A percentile compares a stretch with the other conserved stretches of the same genome.
Evolutionary conservation across 2,888 invertebrate species (phyloP).

Genomic region (Pediacus dermestoides): DNA sequence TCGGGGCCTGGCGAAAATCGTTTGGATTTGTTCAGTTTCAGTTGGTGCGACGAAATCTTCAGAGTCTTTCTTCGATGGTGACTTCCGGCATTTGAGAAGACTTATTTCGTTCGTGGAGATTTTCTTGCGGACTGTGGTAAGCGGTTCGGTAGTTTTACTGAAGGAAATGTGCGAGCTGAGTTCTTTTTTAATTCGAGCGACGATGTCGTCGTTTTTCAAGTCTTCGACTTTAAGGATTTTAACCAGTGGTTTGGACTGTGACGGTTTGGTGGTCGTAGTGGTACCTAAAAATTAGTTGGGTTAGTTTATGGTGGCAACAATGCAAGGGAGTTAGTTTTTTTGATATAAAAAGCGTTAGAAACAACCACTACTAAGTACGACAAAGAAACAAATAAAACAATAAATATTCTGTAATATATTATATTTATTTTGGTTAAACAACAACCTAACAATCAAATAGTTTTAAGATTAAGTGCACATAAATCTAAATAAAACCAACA

Average conservation of each 20-base stretch:
- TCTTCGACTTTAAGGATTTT: slow-evolving; percentile 38
- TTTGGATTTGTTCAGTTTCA: not conserved
- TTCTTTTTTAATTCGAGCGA: slow-evolving; percentile 33
- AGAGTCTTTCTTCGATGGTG: slow-evolving; percentile 3
- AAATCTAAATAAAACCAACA: no score
- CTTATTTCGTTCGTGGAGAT: slow-evolving; percentile 1
- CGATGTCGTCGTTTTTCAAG: slow-evolving; percentile 32
- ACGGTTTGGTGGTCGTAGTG: slow-evolving; percentile 8
- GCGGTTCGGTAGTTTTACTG: slow-evolving; percentile 12
- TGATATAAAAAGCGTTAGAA: no score
- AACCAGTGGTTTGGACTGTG: slow-evolving; percentile 23
- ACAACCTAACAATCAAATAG: no score
- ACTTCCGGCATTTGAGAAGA: no score
- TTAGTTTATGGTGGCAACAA: no score
- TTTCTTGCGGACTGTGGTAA: slow-evolving; percentile 5
- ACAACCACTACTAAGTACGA: no score
- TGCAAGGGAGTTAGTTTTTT: no score
- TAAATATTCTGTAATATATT: no score
- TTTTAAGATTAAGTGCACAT: no score
- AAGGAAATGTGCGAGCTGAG: slow-evolving; percentile 24
- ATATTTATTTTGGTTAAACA: no score
- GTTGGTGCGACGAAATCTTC: not conserved
- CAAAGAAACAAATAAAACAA: no score
- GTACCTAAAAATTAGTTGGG: slow-evolving; percentile 13
- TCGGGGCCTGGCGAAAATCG: not conserved